Evolutionary conservation across 2,888 invertebrate species (phyloP), one percentile per base, ranked within the genome.

Genomic region (Craniophora ligustri): DNA sequence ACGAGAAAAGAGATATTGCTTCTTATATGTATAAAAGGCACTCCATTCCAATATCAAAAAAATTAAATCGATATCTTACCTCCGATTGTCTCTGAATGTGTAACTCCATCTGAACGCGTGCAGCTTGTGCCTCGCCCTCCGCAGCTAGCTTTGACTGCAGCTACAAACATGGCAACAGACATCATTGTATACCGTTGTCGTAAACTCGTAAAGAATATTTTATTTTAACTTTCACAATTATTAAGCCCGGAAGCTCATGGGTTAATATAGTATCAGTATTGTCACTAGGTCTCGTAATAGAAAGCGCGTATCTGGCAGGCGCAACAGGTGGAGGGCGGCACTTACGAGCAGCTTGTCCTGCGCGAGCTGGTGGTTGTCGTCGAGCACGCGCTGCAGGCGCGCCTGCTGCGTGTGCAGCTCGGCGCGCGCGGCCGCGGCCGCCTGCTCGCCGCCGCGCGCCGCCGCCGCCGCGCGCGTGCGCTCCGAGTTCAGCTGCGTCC

Each of bases 401-500:
- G 94, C 89, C 72, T 95, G 95, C 44, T 95, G 87, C 11, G 95
- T 93, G 79, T 95, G 95, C 41, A 94, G 78, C 78, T 97, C 97
- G 6, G 95, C 93, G 44, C 94, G 92, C 70, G 94, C 82, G 56
- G 94, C 90, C 60, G 96, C 96, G 66, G 95, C 95, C 21, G 94
- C 90, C 71, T 94, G 62, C 48, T 80, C 94, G 80, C 45, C 96
- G 11, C 94, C 92, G 34, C 94, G 92, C 68, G 94, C 81, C 31
- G 57, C 90, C 62, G 95, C 95, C 67, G 95, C 94, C 31, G 94
- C 89, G 51, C 95, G 94, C 0, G 94, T 88, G n/a, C 95, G 94
- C 82, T 97, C 97, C 2, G 94, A 87, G 73, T 95, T 95, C 76
- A 97, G 88, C 67, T 95, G 96, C 23, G 94, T 86, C 63, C 92